These are phyloP conservation scores for Cyanoderma ruficeps DNA, from an alignment of 2,113 vertebrate genomes.

Conservation along the genomic window DNA sequence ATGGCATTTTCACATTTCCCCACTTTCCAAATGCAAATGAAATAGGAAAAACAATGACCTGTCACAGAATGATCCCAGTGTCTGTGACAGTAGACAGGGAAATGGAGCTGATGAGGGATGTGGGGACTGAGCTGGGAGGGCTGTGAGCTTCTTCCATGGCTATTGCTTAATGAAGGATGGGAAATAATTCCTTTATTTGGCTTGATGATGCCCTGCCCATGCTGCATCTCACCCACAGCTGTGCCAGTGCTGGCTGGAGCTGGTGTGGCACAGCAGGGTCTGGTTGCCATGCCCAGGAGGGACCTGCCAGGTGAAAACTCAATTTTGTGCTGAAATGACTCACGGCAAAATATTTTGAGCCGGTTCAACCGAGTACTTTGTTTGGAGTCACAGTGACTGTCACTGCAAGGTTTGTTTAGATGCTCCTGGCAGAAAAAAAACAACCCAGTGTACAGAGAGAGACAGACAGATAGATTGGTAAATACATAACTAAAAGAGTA, in stretches of 20 bases:
- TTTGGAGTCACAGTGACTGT: not conserved
- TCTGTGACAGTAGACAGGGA: not conserved
- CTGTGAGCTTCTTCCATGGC: not conserved
- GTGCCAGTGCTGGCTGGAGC: not conserved
- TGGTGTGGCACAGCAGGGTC: not conserved
- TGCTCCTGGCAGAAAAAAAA: not conserved
- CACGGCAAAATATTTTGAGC: not conserved
- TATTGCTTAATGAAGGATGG: not conserved
- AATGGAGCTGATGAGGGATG: not conserved
- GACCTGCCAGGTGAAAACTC: not conserved
- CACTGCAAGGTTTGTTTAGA: not conserved
- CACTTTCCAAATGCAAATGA: not conserved
- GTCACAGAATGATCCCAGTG: not conserved
- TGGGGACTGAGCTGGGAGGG: not conserved
- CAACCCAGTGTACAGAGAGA: not conserved
- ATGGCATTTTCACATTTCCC: not conserved
- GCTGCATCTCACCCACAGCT: not conserved
- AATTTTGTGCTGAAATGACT: not conserved
- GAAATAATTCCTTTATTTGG: not conserved
- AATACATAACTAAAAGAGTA: not conserved
- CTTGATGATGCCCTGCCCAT: not conserved
- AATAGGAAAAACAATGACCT: not conserved
- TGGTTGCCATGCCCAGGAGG: not conserved
- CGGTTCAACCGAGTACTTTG: not conserved
- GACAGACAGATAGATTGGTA: not conserved